Conservation (phyloP, 2,113 vertebrate species). For the Corydoras sp. region DNA sequence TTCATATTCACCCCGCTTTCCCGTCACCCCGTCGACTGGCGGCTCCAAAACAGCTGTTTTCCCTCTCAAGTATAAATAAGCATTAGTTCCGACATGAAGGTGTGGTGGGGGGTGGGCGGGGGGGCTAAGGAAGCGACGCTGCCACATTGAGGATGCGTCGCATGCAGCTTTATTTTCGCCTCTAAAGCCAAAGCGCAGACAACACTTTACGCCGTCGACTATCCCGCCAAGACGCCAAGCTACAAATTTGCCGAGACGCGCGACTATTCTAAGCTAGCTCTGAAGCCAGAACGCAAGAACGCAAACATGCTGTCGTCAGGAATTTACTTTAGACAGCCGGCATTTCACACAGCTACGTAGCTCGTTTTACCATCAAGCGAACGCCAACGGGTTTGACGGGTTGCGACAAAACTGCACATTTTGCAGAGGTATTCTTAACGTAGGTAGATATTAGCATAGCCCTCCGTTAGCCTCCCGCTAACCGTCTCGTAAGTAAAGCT, state of each 20-base stretch:
- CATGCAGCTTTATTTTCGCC: slow-evolving; percentile 35
- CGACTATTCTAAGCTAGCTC: slow-evolving; percentile 25
- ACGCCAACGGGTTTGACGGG: not conserved
- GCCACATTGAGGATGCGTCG: slow-evolving; percentile 23
- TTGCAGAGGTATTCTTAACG: not conserved
- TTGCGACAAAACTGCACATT: not conserved
- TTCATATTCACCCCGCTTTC: slow-evolving; percentile 59
- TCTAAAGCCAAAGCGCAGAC: slow-evolving; percentile 31
- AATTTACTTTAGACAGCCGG: not conserved
- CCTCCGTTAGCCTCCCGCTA: not conserved
- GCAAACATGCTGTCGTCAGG: not conserved
- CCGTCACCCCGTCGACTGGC: slow-evolving; percentile 46
- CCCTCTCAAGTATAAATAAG: slow-evolving; percentile 58
- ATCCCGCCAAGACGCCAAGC: slow-evolving; percentile 27
- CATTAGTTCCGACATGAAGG: slow-evolving; percentile 43
- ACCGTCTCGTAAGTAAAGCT: too few species aligned
- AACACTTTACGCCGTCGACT: slow-evolving; percentile 33
- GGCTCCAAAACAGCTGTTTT: slow-evolving; percentile 63
- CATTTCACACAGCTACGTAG: not conserved
- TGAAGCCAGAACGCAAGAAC: not conserved
- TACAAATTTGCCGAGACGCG: slow-evolving; percentile 28
- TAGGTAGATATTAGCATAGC: not conserved
- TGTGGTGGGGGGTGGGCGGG: not conserved
- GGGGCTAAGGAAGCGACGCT: slow-evolving; percentile 26
- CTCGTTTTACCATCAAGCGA: not conserved